phyloP scores from a whole-genome alignment of 2,113 vertebrate genomes.

The Mugil cephalus region DNA sequence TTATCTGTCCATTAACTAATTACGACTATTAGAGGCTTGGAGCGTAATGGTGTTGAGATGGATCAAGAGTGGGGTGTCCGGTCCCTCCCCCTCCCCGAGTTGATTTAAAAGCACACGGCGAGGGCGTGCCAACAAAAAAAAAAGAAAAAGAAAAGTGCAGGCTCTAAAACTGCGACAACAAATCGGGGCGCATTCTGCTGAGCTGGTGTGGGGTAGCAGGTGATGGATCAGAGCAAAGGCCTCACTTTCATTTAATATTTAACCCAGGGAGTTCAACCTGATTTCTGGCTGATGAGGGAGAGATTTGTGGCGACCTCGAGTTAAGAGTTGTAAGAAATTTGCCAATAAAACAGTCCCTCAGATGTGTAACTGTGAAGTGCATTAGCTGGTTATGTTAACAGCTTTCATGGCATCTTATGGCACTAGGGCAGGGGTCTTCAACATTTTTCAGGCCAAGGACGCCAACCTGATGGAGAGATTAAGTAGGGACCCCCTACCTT shows the following conservation, averaged over 20 bases:
- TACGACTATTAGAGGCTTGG: slow-evolving; percentile 81
- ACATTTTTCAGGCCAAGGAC: too few relatives aligned
- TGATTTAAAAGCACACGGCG: slow-evolving; percentile 83
- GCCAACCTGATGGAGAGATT: too few relatives aligned
- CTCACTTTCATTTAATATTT: slow-evolving; percentile 52
- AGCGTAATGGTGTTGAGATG: slow-evolving; percentile 68
- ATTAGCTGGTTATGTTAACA: slow-evolving; percentile 17
- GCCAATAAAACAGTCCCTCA: slow-evolving; percentile 13
- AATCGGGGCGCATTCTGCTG: slow-evolving; percentile 60
- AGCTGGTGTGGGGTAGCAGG: slow-evolving; percentile 47
- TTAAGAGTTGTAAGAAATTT: background rate
- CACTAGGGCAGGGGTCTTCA: too few relatives aligned
- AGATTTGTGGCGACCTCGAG: slow-evolving; percentile 20
- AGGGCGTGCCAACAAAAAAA: slow-evolving; percentile 69
- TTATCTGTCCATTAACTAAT: slow-evolving; percentile 88
- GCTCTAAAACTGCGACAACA: slow-evolving; percentile 58
- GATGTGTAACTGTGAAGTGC: slow-evolving; percentile 29
- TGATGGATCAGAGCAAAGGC: slow-evolving; percentile 60
- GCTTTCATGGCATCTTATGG: slow-evolving; percentile 21
- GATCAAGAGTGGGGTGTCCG: slow-evolving; percentile 60
- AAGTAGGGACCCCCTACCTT: too few relatives aligned
- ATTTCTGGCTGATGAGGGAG: slow-evolving; percentile 21
- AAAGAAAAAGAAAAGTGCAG: slow-evolving; percentile 46
- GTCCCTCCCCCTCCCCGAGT: slow-evolving; percentile 24
- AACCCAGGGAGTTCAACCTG: slow-evolving; percentile 33